Conservation (phyloP, 1,140 invertebrate species). For the Scaptodrosophila lebanonensis region DNA sequence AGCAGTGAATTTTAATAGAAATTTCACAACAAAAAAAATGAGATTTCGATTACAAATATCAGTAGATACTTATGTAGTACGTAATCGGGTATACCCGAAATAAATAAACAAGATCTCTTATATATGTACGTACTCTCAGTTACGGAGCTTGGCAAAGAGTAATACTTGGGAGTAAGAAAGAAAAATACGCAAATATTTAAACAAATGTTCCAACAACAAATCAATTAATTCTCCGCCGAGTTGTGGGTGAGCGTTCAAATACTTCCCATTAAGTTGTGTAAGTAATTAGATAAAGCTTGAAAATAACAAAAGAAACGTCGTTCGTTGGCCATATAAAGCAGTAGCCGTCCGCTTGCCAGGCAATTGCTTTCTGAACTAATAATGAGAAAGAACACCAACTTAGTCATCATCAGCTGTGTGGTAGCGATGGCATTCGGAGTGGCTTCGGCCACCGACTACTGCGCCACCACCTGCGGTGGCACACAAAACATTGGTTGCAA, state of each 20-base stretch:
- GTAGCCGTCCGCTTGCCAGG: background rate
- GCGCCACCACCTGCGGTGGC: conserved; percentile 34
- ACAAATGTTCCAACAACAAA: conserved; percentile 51
- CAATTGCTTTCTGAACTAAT: conserved; percentile 24
- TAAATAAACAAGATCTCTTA: too few relatives aligned
- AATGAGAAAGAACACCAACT: conserved; percentile 41
- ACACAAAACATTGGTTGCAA: conserved; percentile 51
- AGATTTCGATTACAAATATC: too few relatives aligned
- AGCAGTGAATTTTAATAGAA: too few relatives aligned
- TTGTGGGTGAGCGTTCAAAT: background rate
- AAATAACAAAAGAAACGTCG: too few relatives aligned
- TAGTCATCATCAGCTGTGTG: conserved; percentile 5
- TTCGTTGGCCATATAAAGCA: conserved; percentile 42
- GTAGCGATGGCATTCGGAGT: conserved; percentile 20
- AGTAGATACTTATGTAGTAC: too few relatives aligned
- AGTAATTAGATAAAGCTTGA: too few relatives aligned
- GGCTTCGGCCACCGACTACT: conserved; percentile 43
- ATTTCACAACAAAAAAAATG: too few relatives aligned
- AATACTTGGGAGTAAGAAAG: too few relatives aligned
- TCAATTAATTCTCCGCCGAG: background rate
- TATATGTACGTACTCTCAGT: too few relatives aligned
- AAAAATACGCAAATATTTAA: conserved; percentile 60
- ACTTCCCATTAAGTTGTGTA: too few relatives aligned
- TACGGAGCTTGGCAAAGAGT: too few relatives aligned
- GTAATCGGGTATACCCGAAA: too few relatives aligned